phyloP scores from a whole-genome alignment of 2,113 vertebrate species.

The Turdus rufiventris region DNA sequence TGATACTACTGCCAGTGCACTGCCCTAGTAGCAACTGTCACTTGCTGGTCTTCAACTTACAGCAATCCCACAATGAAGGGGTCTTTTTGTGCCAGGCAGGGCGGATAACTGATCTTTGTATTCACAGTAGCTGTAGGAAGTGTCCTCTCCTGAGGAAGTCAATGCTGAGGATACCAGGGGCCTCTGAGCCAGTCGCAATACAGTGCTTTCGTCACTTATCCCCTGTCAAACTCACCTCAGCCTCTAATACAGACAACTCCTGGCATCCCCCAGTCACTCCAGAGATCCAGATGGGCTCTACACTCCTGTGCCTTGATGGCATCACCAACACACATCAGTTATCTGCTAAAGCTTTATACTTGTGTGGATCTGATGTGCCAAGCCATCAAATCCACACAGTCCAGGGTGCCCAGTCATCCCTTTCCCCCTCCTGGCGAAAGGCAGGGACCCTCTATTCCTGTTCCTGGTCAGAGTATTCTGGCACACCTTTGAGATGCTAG shows the following conservation, averaged over 20 bases:
- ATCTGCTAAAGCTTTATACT: neutral
- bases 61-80: neutral
- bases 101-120: neutral
- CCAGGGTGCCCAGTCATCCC: neutral
- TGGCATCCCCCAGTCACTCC: neutral
- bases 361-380: neutral
- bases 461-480: neutral
- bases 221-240: neutral
- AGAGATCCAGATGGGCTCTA: neutral
- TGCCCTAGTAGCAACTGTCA: neutral
- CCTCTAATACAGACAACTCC: neutral
- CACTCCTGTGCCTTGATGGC: neutral
- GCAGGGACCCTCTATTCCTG: neutral
- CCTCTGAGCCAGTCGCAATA: neutral
- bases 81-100: neutral
- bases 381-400: no score
- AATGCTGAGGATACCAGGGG: neutral
- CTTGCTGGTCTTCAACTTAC: neutral
- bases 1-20: neutral
- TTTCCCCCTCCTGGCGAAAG: neutral
- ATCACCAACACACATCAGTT: neutral
- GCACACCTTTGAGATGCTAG: neutral
- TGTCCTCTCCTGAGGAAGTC: rapidly evolving
- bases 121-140: no score
- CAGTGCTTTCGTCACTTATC: neutral